Conservation (phyloP, 2,113 vertebrate species). For the Nematolebias whitei region DNA sequence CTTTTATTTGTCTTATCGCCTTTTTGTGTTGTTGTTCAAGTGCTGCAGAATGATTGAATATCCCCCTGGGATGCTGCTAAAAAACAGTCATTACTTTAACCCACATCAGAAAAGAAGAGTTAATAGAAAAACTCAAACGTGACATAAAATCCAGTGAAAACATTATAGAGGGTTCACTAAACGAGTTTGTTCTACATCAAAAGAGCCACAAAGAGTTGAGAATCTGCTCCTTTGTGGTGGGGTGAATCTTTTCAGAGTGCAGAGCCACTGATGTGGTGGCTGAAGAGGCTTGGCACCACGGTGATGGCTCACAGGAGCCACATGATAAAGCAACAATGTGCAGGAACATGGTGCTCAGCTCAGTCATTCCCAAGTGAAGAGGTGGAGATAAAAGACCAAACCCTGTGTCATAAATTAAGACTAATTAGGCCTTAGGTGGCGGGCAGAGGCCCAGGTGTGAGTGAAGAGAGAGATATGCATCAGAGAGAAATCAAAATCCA, state of each 20-base stretch:
- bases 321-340: slow-evolving; percentile 52
- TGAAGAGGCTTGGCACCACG: slow-evolving; percentile 31
- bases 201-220: slow-evolving; percentile 52
- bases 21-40: too few relatives aligned
- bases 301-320: slow-evolving; percentile 33
- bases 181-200: slow-evolving; percentile 36
- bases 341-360: slow-evolving; percentile 28
- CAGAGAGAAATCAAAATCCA: slow-evolving; percentile 13
- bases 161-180: too few relatives aligned
- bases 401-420: slow-evolving; percentile 31
- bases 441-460: slow-evolving; percentile 29
- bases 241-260: slow-evolving; percentile 42
- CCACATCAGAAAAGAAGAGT: not conserved
- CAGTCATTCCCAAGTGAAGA: slow-evolving; percentile 26
- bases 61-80: not conserved
- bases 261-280: slow-evolving; percentile 55
- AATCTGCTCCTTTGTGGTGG: slow-evolving; percentile 45
- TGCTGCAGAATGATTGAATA: too few relatives aligned
- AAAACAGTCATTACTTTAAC: not conserved
- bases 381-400: slow-evolving; percentile 30
- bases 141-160: too few relatives aligned
- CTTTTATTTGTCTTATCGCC: too few relatives aligned
- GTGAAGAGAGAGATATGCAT: slow-evolving; percentile 18
- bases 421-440: slow-evolving; percentile 35
- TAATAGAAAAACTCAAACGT: not conserved